These are phyloP conservation scores for Homarus americanus DNA, from an alignment of 1,140 invertebrate genomes.

Conservation along the genomic window DNA sequence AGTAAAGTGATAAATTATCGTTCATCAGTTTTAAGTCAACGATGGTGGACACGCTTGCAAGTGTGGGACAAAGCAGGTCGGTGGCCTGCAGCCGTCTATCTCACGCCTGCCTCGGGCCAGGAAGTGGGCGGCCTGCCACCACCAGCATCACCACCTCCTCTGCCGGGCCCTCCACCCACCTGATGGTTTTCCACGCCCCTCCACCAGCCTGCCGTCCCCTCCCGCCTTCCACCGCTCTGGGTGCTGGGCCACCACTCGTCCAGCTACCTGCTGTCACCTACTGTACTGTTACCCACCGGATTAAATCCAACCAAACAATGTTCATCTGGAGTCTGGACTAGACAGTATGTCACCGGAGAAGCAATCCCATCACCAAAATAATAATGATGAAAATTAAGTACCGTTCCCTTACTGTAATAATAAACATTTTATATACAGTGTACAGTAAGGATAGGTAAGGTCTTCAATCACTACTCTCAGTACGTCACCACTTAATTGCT, in stretches of 20 bases:
- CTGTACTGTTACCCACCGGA: no score
- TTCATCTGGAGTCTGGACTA: constrained; percentile 2
- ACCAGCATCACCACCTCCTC: not conserved
- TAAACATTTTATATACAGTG: no score
- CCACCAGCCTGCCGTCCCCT: not conserved
- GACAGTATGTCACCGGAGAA: no score
- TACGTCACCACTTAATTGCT: no score
- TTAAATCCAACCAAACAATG: not conserved
- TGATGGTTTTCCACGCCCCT: not conserved
- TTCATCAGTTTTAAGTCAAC: no score
- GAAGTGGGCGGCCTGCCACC: constrained; percentile 60
- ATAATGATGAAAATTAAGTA: no score
- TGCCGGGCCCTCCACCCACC: not conserved
- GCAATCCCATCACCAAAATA: no score
- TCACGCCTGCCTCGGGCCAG: constrained; percentile 50
- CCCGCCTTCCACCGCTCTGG: not conserved
- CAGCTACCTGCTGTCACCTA: not conserved
- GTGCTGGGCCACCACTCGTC: not conserved
- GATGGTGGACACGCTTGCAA: not conserved
- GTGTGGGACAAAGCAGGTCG: constrained; percentile 56
- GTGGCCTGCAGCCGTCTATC: constrained; percentile 40
- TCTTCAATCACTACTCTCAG: no score
- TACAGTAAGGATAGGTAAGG: no score
- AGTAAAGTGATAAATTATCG: no score
- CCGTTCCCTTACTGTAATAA: no score